These are phyloP conservation scores for Manis javanica DNA, from an alignment of 2,797 vertebrate species.

Conservation along the genomic window DNA sequence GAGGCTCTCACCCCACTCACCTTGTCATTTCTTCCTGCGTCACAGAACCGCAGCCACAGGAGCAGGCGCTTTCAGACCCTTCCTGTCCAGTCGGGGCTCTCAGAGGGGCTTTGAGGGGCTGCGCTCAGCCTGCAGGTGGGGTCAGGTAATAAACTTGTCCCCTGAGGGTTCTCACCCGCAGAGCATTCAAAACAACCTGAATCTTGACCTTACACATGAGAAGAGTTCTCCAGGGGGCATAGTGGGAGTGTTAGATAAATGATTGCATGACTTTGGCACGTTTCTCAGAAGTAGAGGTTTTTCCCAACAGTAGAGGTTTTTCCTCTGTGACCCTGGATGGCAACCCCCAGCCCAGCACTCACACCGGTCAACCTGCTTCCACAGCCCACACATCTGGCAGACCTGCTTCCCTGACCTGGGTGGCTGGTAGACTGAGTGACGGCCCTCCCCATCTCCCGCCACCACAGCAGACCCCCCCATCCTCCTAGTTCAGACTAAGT, in stretches of 20 bases:
- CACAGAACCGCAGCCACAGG: background rate
- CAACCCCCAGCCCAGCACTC: background rate
- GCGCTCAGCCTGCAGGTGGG: background rate
- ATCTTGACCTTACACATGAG: no score
- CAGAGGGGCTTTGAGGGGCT: no score
- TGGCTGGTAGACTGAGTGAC: background rate
- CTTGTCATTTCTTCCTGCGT: background rate
- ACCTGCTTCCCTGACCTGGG: background rate
- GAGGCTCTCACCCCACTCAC: fast-evolving
- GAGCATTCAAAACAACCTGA: background rate
- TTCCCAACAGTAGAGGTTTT: background rate
- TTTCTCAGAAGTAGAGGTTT: background rate
- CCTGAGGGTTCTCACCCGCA: no score
- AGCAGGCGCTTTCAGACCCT: background rate
- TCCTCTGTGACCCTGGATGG: background rate
- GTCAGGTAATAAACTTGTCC: background rate
- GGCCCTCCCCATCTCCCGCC: background rate
- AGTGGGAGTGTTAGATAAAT: background rate
- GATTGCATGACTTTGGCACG: fast-evolving
- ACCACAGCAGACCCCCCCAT: background rate
- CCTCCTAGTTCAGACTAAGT: background rate
- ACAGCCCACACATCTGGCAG: background rate
- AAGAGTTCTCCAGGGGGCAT: background rate
- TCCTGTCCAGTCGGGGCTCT: fast-evolving
- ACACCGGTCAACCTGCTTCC: background rate